These are phyloP conservation scores for Macrochelys suwanniensis DNA, from an alignment of 2,797 vertebrate species.

Conservation along the genomic window DNA sequence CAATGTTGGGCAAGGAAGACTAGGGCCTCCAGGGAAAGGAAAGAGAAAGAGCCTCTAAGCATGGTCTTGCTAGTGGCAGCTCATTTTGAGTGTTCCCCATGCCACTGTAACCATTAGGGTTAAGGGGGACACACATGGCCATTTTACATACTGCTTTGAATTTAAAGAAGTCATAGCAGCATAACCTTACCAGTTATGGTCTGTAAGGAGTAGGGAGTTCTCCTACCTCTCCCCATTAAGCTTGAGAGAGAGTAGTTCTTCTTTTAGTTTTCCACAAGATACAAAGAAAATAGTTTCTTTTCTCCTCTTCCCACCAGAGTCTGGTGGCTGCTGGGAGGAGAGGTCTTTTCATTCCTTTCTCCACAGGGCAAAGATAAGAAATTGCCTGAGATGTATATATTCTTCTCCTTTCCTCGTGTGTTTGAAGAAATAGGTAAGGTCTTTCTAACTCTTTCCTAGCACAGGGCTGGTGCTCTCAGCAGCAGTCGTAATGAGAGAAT, in stretches of 20 bases:
- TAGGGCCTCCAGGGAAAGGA: constrained; percentile 55
- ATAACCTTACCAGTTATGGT: constrained; percentile 25
- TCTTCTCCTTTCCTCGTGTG: neutral
- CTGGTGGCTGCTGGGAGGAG: neutral
- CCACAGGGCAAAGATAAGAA: neutral
- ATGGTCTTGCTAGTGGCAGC: constrained; percentile 18
- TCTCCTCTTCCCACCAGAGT: neutral
- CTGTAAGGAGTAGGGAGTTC: constrained; percentile 15
- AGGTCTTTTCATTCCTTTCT: neutral
- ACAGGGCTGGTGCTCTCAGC: neutral
- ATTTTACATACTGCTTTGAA: constrained; percentile 66
- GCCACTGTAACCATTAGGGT: constrained; percentile 51
- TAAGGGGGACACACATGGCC: constrained; percentile 67
- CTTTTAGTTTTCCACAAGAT: neutral
- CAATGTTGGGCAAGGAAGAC: constrained; percentile 36
- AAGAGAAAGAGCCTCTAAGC: constrained; percentile 31
- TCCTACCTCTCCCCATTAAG: neutral
- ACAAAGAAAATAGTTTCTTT: neutral
- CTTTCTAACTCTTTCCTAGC: neutral
- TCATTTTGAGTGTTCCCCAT: constrained; percentile 63
- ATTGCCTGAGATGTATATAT: neutral
- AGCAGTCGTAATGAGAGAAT: neutral
- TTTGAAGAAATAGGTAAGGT: neutral
- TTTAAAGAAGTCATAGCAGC: constrained; percentile 56
- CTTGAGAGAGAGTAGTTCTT: neutral